These are phyloP conservation scores for Oppia nitens DNA, from an alignment of 1,140 invertebrate species.

Conservation along the genomic window DNA sequence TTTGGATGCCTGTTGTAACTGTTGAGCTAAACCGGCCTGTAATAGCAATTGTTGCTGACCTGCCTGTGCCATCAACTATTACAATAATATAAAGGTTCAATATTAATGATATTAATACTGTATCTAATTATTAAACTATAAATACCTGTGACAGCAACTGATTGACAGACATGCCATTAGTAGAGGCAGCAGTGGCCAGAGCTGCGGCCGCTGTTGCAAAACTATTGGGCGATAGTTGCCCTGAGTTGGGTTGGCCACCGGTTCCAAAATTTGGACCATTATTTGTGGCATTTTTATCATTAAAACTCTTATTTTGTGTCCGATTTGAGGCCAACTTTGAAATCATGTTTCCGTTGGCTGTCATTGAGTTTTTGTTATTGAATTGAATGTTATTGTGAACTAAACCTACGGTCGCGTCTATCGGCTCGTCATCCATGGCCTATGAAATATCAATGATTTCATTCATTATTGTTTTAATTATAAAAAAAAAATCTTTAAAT, in stretches of 20 bases:
- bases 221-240: constrained; percentile 1
- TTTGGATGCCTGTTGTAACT: constrained; percentile 9
- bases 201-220: constrained; percentile 9
- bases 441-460: neutral
- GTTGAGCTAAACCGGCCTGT: constrained; percentile 13
- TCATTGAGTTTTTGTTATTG: neutral
- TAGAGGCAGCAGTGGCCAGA: constrained; percentile 9
- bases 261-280: neutral
- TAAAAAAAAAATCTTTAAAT: neutral
- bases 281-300: neutral
- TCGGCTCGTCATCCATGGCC: neutral
- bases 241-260: neutral
- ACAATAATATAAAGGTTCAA: neutral
- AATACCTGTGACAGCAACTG: constrained; percentile 10
- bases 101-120: neutral
- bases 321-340: neutral
- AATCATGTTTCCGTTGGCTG: neutral
- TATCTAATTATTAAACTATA: too few species aligned
- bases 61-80: constrained; percentile 16
- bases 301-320: neutral
- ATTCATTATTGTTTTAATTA: neutral
- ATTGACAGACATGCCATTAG: constrained; percentile 10
- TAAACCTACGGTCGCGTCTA: neutral
- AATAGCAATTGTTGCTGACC: constrained; percentile 16
- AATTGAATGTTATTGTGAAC: neutral